Percentiles rank a stretch among this genome's conserved stretches.
These are phyloP conservation scores for Phylloscopus trochilus DNA, from an alignment of 2,113 vertebrate species.

Conservation along the genomic window DNA sequence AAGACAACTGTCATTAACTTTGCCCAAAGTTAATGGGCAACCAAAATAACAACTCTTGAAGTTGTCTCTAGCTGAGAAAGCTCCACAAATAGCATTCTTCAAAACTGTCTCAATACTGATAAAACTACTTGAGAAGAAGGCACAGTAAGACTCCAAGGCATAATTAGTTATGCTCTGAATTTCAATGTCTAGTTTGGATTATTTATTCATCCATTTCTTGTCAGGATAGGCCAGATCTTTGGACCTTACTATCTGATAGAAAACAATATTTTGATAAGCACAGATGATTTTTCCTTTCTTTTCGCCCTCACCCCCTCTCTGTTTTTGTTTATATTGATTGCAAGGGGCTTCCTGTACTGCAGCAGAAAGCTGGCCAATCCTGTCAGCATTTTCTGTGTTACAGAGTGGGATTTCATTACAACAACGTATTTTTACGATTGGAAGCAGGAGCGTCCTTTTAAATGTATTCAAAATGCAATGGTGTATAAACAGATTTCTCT, in stretches of 20 bases:
- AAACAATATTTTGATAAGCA: neutral
- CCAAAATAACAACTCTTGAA: neutral
- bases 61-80: neutral
- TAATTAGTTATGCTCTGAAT: constrained; percentile 2
- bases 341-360: neutral
- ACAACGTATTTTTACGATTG: neutral
- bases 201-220: neutral
- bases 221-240: neutral
- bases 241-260: neutral
- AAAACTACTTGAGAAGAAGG: neutral
- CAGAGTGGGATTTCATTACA: neutral
- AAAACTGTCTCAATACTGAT: neutral
- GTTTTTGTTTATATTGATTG: neutral
- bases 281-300: neutral
- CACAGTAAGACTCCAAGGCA: neutral
- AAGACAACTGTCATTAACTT: neutral
- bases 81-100: neutral
- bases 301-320: accelerated
- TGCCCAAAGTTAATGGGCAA: neutral
- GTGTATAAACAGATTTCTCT: neutral
- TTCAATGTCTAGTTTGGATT: neutral
- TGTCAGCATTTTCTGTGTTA: neutral
- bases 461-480: neutral
- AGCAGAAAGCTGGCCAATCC: neutral
- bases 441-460: neutral